phyloP scores from a whole-genome alignment of 1,140 invertebrate species.

The Venustaconcha ellipsiformis region DNA sequence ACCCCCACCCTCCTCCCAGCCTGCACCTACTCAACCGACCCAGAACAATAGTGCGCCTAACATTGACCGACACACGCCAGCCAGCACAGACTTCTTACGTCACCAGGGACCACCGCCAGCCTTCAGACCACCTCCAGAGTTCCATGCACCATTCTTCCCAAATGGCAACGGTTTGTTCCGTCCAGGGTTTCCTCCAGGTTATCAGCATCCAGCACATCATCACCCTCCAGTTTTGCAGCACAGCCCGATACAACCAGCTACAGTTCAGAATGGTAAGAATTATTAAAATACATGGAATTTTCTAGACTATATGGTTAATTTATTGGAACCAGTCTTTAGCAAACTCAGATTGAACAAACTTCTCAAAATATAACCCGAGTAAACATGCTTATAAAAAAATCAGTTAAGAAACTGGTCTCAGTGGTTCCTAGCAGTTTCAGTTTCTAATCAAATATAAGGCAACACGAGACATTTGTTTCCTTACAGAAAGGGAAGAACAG shows the following conservation, averaged over 20 bases:
- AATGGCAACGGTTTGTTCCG: conserved; percentile 64
- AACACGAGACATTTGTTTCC: too few relatives aligned
- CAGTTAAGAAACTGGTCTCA: too few relatives aligned
- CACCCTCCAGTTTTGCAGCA: conserved; percentile 56
- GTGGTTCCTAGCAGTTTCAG: too few relatives aligned
- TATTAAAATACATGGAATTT: too few relatives aligned
- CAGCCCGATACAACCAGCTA: conserved; percentile 42
- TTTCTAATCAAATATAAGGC: too few relatives aligned
- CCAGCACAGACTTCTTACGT: conserved; percentile 56
- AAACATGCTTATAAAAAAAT: too few relatives aligned
- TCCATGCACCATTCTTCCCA: conserved; percentile 64
- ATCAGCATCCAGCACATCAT: conserved; percentile 65
- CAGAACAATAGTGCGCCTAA: conserved; percentile 37
- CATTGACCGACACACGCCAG: conserved; percentile 52
- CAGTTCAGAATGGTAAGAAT: conserved; percentile 63
- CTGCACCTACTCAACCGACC: conserved; percentile 44
- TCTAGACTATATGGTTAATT: too few relatives aligned
- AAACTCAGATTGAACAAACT: too few relatives aligned
- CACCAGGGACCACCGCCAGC: conserved; percentile 56
- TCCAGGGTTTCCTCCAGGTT: conserved; percentile 58
- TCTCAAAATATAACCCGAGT: too few relatives aligned
- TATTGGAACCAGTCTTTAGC: too few relatives aligned
- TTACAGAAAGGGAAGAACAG: too few relatives aligned
- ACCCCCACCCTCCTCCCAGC: conserved; percentile 36
- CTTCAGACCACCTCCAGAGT: conserved; percentile 59